phyloP scores from a whole-genome alignment of 2,113 vertebrate genomes.

The Solea solea region DNA sequence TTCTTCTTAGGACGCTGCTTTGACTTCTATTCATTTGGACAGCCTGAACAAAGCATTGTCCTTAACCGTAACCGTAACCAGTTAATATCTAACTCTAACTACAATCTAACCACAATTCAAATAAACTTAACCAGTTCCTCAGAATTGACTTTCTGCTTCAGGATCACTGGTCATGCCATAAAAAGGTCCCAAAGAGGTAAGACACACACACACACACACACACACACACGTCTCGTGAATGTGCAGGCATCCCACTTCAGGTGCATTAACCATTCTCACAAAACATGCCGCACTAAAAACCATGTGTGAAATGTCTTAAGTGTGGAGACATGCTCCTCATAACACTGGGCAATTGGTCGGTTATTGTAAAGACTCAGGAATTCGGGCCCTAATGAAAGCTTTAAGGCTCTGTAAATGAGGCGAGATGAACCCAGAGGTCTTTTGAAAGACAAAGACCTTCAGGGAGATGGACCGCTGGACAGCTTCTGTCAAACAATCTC shows the following conservation, averaged over 20 bases:
- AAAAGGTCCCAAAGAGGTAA: too few species aligned
- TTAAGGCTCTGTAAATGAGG: conserved; percentile 67
- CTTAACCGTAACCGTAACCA: too few species aligned
- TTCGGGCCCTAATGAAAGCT: conserved; percentile 66
- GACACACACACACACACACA: conserved; percentile 16
- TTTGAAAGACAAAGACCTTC: conserved; percentile 50
- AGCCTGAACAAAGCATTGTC: too few species aligned
- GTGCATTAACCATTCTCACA: conserved; percentile 37
- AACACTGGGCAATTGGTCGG: conserved; percentile 34
- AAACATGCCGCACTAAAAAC: conserved; percentile 31
- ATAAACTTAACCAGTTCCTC: too few species aligned
- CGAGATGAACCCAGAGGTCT: conserved; percentile 43
- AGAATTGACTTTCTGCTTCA: too few species aligned
- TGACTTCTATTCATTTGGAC: too few species aligned
- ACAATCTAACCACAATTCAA: too few species aligned
- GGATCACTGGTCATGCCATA: too few species aligned
- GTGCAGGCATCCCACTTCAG: conserved; percentile 7
- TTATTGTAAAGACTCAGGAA: conserved; percentile 70
- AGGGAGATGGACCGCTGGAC: conserved; percentile 15
- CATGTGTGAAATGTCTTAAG: conserved; percentile 47
- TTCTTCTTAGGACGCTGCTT: too few species aligned
- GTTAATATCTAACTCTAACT: too few species aligned
- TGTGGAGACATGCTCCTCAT: conserved; percentile 37
- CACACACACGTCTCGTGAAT: neutral
- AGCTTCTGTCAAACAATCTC: neutral